Evolutionary conservation across 2,888 invertebrate species (phyloP), one percentile per base, ranked within the genome.

Genomic region (Hypselothyrea guttata): DNA sequence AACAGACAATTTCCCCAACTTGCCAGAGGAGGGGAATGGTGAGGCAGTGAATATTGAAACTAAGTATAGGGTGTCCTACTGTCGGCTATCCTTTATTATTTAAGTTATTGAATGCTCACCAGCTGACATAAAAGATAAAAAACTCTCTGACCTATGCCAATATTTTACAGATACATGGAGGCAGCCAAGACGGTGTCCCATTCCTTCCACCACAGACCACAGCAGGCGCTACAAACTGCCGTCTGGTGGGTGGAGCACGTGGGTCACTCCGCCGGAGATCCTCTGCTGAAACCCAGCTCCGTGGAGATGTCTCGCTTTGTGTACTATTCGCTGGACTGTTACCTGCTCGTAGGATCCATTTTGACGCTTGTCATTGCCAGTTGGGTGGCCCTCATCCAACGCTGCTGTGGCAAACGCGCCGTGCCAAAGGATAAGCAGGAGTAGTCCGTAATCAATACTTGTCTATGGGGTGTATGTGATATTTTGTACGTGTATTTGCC

Each of bases 221-320:
- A 92, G 61, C 87, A 91, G 2, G 92, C 94, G 0, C 88, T 93
- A 18, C 91, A 92, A 15, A 92, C 92, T 5, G 91, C 94, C 7
- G 89, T 93, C 7, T 92, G 92, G 90, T 94, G 94, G 94, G 91
- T 93, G 16, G 94, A 94, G 82, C 92, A 94, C 81, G 92, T 93
- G 0, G 92, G 91, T 0, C 89, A 91, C 18, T 92, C 93, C 0
- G 88, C 90, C 4, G 93, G 93, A 0, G 92, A 92, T 0, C 90
- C 90, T 0, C 91, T 93, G 77, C 84, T 92, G 0, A 86, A 87
- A 34, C 89, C 92, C 0, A 88, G 90, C 28, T 90, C 75, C 75
- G 83, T 87, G 4, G 53, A 84, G 1, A 72, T 89, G 78, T 81
- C 89, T 0, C 84, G 89, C 9, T 88, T 89, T 47, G 69, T 70